These are phyloP conservation scores for Amblyraja radiata DNA, from an alignment of 2,797 vertebrate genomes.

Conservation along the genomic window DNA sequence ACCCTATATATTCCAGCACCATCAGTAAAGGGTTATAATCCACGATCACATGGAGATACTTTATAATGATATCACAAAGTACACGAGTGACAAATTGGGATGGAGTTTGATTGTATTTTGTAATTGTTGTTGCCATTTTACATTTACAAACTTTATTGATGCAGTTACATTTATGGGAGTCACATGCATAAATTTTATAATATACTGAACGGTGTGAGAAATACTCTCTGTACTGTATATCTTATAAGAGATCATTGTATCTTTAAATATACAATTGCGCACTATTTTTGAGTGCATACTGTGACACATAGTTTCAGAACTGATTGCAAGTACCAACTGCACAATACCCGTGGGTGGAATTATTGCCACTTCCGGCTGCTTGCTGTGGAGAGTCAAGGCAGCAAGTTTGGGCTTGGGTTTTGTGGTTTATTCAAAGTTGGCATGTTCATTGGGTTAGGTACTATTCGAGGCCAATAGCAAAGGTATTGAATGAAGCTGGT, in stretches of 20 bases:
- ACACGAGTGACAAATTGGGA: not conserved
- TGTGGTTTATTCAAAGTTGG: not conserved
- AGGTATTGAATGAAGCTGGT: not conserved
- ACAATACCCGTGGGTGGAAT: not conserved
- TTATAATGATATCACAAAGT: not conserved
- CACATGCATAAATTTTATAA: not conserved
- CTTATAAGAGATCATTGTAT: not conserved
- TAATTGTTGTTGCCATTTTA: not conserved
- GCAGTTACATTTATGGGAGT: not conserved
- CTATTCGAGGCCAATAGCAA: not conserved
- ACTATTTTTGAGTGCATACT: not conserved
- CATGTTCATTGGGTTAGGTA: not conserved
- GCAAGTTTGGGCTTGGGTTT: not conserved
- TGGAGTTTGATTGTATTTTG: not conserved
- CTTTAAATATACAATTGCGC: not conserved
- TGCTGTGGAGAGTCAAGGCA: not conserved
- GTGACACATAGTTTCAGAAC: not conserved
- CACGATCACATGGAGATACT: not conserved
- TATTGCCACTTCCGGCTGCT: not conserved
- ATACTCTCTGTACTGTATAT: not conserved
- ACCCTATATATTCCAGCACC: no score
- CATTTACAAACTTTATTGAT: not conserved
- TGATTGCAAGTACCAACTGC: not conserved
- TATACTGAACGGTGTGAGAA: not conserved
- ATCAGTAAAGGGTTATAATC: not conserved